Conservation (phyloP, 2,113 vertebrate species). For the Cnemophilus loriae region DNA sequence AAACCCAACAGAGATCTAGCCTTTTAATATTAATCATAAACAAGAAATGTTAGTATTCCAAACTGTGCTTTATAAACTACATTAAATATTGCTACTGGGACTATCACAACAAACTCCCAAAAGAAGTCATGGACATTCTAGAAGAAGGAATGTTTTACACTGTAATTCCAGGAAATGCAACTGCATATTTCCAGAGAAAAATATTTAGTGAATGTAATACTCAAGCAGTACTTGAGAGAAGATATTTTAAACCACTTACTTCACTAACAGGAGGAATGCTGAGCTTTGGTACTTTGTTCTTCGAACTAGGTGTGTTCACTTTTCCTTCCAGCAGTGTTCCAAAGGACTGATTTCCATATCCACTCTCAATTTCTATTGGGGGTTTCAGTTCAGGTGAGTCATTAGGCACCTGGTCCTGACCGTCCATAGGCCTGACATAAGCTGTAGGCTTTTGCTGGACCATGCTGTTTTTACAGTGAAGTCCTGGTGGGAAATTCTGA, state of each 20-base stretch:
- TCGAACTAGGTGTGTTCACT: constrained; percentile 76
- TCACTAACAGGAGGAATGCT: constrained; percentile 86
- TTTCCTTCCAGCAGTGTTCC: constrained; percentile 82
- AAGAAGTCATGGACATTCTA: not conserved
- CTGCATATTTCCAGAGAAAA: not conserved
- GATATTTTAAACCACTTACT: constrained; percentile 76
- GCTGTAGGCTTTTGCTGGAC: constrained; percentile 92
- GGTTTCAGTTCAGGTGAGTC: constrained; percentile 90
- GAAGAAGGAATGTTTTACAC: not conserved
- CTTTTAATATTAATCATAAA: constrained; percentile 2
- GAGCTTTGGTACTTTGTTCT: constrained; percentile 94
- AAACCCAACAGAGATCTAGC: not conserved
- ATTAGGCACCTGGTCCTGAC: constrained; percentile 88
- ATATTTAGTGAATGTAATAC: not conserved
- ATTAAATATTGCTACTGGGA: not conserved
- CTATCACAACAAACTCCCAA: not conserved
- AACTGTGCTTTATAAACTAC: not conserved
- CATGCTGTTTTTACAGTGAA: constrained; percentile 84
- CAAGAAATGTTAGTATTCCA: not conserved
- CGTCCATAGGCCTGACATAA: constrained; percentile 92
- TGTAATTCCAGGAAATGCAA: not conserved
- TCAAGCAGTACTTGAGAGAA: not conserved
- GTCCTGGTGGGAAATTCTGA: constrained; percentile 85
- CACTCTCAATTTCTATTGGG: constrained; percentile 82
- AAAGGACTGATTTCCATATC: constrained; percentile 82